Evolutionary conservation across 2,888 invertebrate species (phyloP).

Genomic region (Helobdella robusta): DNA sequence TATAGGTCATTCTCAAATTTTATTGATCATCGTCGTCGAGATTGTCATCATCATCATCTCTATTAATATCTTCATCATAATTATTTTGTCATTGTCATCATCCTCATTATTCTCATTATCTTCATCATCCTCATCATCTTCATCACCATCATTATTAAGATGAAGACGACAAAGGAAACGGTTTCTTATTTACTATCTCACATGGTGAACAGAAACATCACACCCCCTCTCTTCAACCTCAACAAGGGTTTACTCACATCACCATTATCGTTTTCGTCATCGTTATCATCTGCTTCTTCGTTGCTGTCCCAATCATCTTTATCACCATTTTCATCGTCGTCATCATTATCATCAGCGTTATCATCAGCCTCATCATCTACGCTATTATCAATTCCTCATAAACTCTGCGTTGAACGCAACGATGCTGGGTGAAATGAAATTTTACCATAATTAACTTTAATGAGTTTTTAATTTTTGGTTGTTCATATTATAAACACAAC

Average conservation of each 20-base stretch:
- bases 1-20: too few relatives aligned
- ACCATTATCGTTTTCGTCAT: background rate
- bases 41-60: constrained; percentile 13
- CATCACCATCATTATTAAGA: too few relatives aligned
- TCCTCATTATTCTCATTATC: too few relatives aligned
- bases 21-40: background rate
- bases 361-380: background rate
- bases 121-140: background rate
- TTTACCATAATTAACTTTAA: too few relatives aligned
- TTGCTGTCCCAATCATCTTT: background rate
- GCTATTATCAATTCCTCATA: constrained; percentile 5
- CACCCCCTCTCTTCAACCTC: constrained; percentile 37
- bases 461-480: background rate
- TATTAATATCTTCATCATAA: constrained; percentile 22
- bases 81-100: too few relatives aligned
- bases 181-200: constrained; percentile 50
- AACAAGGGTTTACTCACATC: background rate
- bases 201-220: constrained; percentile 46
- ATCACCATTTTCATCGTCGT: background rate
- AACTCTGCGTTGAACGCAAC: too few relatives aligned
- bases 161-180: constrained; percentile 46
- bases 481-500: background rate
- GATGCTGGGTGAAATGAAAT: too few relatives aligned
- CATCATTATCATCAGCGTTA: background rate
- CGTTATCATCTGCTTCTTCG: background rate